Percentiles rank a stretch among this genome's conserved stretches.
These are phyloP conservation scores for Acanthaster planci DNA, from an alignment of 35 echinoderm and acorn worm genomes.

Conservation along the genomic window DNA sequence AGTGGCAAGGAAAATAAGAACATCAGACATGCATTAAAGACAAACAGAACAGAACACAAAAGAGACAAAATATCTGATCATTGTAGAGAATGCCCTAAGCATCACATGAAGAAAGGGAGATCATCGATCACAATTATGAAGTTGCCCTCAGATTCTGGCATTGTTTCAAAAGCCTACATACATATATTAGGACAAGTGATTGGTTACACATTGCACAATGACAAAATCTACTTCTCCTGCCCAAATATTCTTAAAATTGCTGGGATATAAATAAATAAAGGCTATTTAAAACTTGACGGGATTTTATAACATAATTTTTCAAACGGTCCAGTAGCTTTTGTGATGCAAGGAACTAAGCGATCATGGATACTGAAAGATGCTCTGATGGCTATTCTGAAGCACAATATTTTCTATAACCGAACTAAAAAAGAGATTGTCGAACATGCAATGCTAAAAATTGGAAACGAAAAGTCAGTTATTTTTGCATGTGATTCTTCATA, in stretches of 20 bases:
- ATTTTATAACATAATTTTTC: background rate
- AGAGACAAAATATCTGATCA: background rate
- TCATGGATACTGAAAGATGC: slow-evolving; percentile 29
- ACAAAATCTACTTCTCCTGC: slow-evolving; percentile 1
- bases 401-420: background rate
- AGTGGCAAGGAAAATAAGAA: background rate
- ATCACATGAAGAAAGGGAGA: background rate
- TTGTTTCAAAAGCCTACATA: background rate
- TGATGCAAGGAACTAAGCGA: background rate
- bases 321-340: background rate
- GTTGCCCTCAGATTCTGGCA: background rate
- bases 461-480: too few relatives aligned
- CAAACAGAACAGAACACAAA: background rate
- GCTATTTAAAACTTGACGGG: background rate
- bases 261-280: background rate
- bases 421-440: background rate
- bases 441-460: background rate
- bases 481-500: too few relatives aligned
- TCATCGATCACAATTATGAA: background rate
- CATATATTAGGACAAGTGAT: background rate
- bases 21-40: too few relatives aligned
- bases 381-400: background rate
- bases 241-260: slow-evolving; percentile 2
- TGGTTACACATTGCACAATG: background rate
- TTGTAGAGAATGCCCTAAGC: background rate